These are phyloP conservation scores for Clarias magur DNA, from an alignment of 2,113 vertebrate species.

Conservation along the genomic window DNA sequence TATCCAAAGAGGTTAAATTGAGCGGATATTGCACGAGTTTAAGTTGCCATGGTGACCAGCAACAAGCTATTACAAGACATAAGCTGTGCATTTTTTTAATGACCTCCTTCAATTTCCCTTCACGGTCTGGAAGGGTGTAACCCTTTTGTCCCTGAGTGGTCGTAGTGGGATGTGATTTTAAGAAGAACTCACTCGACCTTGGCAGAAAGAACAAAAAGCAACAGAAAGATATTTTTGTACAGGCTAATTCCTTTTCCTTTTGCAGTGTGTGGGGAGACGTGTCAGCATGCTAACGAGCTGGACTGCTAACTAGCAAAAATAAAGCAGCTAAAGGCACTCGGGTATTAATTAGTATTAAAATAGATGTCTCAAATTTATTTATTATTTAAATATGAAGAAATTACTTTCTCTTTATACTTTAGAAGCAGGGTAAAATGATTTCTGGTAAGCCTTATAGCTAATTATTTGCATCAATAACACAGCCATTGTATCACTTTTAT, in stretches of 20 bases:
- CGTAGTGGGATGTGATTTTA: background rate
- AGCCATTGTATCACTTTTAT: background rate
- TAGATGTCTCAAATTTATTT: background rate
- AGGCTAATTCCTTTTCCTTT: background rate
- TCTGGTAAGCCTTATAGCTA: background rate
- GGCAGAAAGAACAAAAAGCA: background rate
- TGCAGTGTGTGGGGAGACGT: background rate
- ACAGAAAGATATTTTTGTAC: background rate
- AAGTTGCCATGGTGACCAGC: constrained; percentile 36
- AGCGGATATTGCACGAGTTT: background rate
- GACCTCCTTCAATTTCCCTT: background rate
- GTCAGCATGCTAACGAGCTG: background rate
- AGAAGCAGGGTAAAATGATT: background rate
- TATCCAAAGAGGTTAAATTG: background rate
- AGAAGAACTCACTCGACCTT: background rate
- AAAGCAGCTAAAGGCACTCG: background rate
- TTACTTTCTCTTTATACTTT: background rate
- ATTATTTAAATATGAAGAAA: background rate
- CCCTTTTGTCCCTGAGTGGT: background rate
- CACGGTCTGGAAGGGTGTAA: background rate
- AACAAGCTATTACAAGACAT: background rate
- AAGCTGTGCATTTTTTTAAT: background rate
- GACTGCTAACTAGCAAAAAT: background rate
- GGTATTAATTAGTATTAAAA: background rate
- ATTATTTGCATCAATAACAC: background rate